Base-by-base conservation (phyloP, 2,797 vertebrate species). In the Tenualosa ilisha region DNA sequence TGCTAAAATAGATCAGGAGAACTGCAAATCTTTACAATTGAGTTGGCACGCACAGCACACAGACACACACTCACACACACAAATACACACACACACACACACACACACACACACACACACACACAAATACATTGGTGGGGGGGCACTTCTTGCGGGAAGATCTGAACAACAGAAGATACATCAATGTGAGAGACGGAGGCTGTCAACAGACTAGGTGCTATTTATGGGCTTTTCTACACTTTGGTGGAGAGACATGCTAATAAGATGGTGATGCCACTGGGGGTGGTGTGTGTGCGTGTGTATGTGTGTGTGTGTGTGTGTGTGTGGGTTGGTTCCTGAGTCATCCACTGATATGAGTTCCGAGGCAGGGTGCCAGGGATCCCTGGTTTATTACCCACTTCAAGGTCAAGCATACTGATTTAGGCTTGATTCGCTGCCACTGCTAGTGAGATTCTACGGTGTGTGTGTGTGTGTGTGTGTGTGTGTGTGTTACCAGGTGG, bases 391-490 rank as follows among this genome's bases (percentile, higher is more conserved):
- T 15, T 37, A 15, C 26, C 1, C 65, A 40, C 31, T 37, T 13
- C 26, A 72, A 72, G 65, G 65, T 72, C 65, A 68, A 68, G 63
- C 63, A 68, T 68, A 68, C 24, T 68, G n/a, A 56, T 63, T 63
- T 12, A 13, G 31, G 65, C 63, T 12, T 65, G 63, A 65, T 65
- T 65, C 11, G 31, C 13, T 72, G 65, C 13, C 65, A 72, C 65
- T 72, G 26, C 65, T 0, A 24, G 63, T 12, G 63, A 72, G 65
- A 17, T 40, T 20, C 0, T 0, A 82, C 56, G 85, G 50, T 86
- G 83, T 40, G 26, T 72, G 65, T 68, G 26, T 68, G 65, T 65
- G 24, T 65, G 24, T 65, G 63, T 65, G 63, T 65, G 63, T 65
- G 63, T 65, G 63, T 63, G n/a, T 65, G 59, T n/a, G 59, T 61